phyloP scores from a whole-genome alignment of 2,113 vertebrate species.

The Sander vitreus region DNA sequence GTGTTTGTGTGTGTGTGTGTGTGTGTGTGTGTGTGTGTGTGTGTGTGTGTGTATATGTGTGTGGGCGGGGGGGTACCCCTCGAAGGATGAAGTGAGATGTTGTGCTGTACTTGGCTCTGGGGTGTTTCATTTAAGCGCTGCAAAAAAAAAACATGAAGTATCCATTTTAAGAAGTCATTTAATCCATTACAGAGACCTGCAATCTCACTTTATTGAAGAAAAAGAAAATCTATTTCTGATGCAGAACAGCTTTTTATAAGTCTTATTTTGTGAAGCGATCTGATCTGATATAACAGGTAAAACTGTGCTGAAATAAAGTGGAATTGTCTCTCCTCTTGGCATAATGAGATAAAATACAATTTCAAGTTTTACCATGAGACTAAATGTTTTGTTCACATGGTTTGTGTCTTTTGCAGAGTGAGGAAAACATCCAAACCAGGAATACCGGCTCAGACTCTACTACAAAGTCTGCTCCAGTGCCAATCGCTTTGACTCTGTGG shows the following conservation, averaged over 20 bases:
- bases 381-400: background rate
- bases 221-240: background rate
- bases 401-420: background rate
- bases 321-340: background rate
- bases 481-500: background rate
- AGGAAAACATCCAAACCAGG: slow-evolving; percentile 28
- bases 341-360: background rate
- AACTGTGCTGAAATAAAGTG: background rate
- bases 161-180: slow-evolving; percentile 6
- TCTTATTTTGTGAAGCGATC: background rate
- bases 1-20: slow-evolving; percentile 17
- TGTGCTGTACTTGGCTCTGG: slow-evolving; percentile 12
- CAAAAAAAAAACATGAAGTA: slow-evolving; percentile 2
- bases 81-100: slow-evolving; percentile 42
- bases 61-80: background rate
- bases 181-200: slow-evolving; percentile 21
- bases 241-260: background rate
- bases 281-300: background rate
- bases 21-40: slow-evolving; percentile 15
- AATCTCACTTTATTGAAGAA: background rate
- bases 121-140: slow-evolving; percentile 51
- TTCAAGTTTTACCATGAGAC: background rate
- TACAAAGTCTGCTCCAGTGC: background rate
- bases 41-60: slow-evolving; percentile 9
- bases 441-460: background rate